Conservation (phyloP, 2,797 vertebrate genomes). For the Dipus sagitta region DNA sequence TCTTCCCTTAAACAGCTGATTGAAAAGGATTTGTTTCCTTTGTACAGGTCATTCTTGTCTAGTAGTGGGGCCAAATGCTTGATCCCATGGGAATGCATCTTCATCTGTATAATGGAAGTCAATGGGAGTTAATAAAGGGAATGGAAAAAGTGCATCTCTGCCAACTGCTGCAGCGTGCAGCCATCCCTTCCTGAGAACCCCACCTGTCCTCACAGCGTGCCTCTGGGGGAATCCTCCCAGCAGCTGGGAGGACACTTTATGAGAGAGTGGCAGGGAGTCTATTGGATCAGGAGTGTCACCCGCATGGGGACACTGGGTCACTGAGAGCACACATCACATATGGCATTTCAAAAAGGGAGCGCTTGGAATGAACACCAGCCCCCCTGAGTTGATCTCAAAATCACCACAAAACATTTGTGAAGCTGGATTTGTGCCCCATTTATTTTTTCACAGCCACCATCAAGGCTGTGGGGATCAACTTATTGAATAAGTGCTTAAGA, state of each 20-base stretch:
- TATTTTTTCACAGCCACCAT: not conserved
- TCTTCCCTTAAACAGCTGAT: slow-evolving; percentile 73
- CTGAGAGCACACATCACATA: not conserved
- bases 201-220: slow-evolving; percentile 60
- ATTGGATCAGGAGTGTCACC: not conserved
- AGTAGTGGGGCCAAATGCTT: slow-evolving; percentile 72
- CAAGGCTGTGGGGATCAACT: not conserved
- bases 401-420: not conserved
- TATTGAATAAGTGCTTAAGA: not conserved
- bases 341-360: not conserved
- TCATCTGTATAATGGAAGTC: slow-evolving; percentile 82
- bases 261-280: not conserved
- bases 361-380: not conserved
- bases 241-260: not conserved
- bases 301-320: not conserved
- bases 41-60: slow-evolving; percentile 64
- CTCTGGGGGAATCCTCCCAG: slow-evolving; percentile 28
- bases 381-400: not conserved
- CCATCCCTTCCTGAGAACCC: not conserved
- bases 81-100: slow-evolving; percentile 65
- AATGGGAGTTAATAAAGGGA: slow-evolving; percentile 79
- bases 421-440: not conserved
- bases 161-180: slow-evolving; percentile 59
- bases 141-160: slow-evolving; percentile 66
- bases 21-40: slow-evolving; percentile 72